These are phyloP conservation scores for Drosophila neutralis DNA, from an alignment of 2,888 invertebrate genomes.

Conservation along the genomic window DNA sequence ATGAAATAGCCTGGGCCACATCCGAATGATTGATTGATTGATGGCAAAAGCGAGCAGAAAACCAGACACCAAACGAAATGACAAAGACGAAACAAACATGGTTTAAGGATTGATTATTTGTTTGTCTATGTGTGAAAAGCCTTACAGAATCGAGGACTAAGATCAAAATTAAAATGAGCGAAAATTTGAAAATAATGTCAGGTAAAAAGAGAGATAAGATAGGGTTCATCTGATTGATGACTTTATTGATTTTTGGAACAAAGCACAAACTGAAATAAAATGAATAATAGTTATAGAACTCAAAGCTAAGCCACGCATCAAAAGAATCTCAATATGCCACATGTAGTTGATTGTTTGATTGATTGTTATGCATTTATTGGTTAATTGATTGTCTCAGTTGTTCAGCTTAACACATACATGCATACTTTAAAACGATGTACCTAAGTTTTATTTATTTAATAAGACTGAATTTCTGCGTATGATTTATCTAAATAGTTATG, in stretches of 20 bases:
- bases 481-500: conserved; percentile 58
- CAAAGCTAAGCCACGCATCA: conserved; percentile 9
- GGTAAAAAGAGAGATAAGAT: background rate
- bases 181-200: background rate
- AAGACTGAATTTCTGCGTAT: conserved; percentile 83
- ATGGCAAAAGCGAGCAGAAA: background rate
- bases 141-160: background rate
- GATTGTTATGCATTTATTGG: conserved; percentile 29
- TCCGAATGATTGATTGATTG: background rate
- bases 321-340: background rate
- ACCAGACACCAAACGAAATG: background rate
- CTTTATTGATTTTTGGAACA: background rate
- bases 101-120: background rate
- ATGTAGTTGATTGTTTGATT: conserved; percentile 12
- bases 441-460: conserved; percentile 81
- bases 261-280: background rate
- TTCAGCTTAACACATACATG: conserved; percentile 8
- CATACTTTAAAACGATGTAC: conserved; percentile 61
- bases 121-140: background rate
- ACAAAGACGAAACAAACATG: background rate
- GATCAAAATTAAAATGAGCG: background rate
- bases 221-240: conserved; percentile 23
- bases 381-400: conserved; percentile 36
- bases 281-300: conserved; percentile 1
- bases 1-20: conserved; percentile 7